Conservation (phyloP, 53 echinoderm and acorn worm species). For the Arbacia lixula region DNA sequence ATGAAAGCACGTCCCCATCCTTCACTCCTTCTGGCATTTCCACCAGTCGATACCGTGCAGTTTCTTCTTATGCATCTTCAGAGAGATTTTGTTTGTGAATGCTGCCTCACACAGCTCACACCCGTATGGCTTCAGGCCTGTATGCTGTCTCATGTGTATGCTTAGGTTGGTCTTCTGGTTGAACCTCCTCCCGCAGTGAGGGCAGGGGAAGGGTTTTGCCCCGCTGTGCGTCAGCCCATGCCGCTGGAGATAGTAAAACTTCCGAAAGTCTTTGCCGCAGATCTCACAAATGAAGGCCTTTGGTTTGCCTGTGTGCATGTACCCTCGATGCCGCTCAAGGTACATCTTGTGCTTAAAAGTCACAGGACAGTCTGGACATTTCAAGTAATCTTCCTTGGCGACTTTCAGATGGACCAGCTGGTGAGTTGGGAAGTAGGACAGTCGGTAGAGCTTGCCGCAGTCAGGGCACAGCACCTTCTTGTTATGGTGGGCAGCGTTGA, state of each 20-base stretch:
- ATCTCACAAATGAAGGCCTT: not conserved
- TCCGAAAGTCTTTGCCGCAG: conserved; percentile 1
- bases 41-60: conserved; percentile 77
- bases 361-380: conserved; percentile 1
- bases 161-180: conserved; percentile 58
- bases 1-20: not conserved
- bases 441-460: conserved; percentile 1
- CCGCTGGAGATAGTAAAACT: not conserved
- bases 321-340: not conserved
- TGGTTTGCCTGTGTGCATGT: no score
- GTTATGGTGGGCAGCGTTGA: no score
- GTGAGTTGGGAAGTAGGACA: not conserved
- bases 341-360: not conserved
- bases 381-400: not conserved
- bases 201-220: conserved; percentile 59
- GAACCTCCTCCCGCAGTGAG: conserved; percentile 61
- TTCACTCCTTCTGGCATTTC: conserved; percentile 36
- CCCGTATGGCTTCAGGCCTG: conserved; percentile 68
- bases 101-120: conserved; percentile 60
- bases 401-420: not conserved
- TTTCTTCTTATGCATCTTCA: conserved; percentile 79
- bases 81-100: conserved; percentile 72
- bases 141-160: conserved; percentile 67
- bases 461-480: not conserved
- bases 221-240: conserved; percentile 1